A percentile compares a stretch with the other conserved stretches of the same genome.
Conservation (phyloP, 2,888 invertebrate species). For the Drosophila ezoana region DNA sequence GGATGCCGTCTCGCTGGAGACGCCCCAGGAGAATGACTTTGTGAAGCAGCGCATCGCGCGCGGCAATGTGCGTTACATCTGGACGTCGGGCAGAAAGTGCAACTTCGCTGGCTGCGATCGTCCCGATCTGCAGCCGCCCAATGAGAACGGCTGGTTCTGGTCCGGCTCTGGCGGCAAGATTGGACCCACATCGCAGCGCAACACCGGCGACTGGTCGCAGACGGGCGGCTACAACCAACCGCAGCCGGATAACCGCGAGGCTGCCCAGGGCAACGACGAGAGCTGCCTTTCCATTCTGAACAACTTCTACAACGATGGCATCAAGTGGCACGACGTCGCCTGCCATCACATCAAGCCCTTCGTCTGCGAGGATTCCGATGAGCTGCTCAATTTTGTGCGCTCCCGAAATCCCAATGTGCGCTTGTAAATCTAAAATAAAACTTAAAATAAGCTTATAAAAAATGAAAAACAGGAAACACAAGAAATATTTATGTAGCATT, state of each 20-base stretch:
- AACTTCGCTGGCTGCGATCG: constrained; percentile 96
- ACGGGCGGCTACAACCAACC: constrained; percentile 95
- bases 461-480: constrained; percentile 30
- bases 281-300: constrained; percentile 95
- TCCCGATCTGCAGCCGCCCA: constrained; percentile 92
- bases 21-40: constrained; percentile 95
- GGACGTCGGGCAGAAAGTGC: constrained; percentile 96
- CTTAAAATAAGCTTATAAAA: constrained; percentile 45
- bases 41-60: constrained; percentile 93
- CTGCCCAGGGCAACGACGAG: constrained; percentile 96
- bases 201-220: constrained; percentile 95
- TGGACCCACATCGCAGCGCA: constrained; percentile 94
- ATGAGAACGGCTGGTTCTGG: constrained; percentile 97
- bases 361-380: constrained; percentile 96
- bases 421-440: constrained; percentile 58
- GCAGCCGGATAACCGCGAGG: constrained; percentile 96
- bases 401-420: constrained; percentile 94
- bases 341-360: constrained; percentile 94
- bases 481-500: constrained; percentile 75
- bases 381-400: constrained; percentile 94
- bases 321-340: constrained; percentile 95
- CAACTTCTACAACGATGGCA: constrained; percentile 95
- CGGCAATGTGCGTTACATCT: constrained; percentile 92
- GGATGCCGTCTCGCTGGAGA: constrained; percentile 96
- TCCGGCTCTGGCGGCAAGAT: constrained; percentile 96